phyloP scores from a whole-genome alignment of 2,888 invertebrate genomes.

The Dendrolimus houi region DNA sequence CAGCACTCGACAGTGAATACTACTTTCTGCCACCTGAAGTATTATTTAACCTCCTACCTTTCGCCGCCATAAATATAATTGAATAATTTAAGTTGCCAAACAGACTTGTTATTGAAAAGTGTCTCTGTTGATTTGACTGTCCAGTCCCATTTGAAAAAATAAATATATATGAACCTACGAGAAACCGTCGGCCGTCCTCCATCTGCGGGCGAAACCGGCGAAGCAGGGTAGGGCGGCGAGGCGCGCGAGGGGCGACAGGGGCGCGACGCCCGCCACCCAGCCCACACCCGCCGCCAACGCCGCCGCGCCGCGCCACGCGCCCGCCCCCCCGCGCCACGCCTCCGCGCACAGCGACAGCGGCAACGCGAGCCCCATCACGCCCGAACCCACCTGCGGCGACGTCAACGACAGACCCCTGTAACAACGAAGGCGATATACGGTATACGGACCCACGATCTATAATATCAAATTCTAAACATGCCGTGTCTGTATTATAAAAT shows the following conservation, averaged over 20 bases:
- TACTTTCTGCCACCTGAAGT: too few species aligned
- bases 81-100: too few species aligned
- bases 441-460: too few species aligned
- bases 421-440: too few species aligned
- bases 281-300: conserved; percentile 36
- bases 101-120: too few species aligned
- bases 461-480: too few species aligned
- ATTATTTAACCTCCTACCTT: too few species aligned
- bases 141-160: too few species aligned
- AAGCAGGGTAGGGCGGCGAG: conserved; percentile 30
- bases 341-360: conserved; percentile 94
- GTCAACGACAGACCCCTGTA: conserved; percentile 95
- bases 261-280: conserved; percentile 45
- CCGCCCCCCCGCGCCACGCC: conserved; percentile 29
- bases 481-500: too few species aligned
- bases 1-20: too few species aligned
- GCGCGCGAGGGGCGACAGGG: conserved; percentile 20
- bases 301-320: conserved; percentile 23
- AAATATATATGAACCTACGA: conserved; percentile 29
- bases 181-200: conserved; percentile 41
- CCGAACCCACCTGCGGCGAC: conserved; percentile 91
- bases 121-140: too few species aligned
- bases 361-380: conserved; percentile 90
- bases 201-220: conserved; percentile 25
- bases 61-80: too few species aligned